Percentiles rank a stretch among this genome's conserved stretches.
Evolutionary conservation across 1,140 invertebrate genomes (phyloP).

Genomic region (Drosophila willistoni): DNA sequence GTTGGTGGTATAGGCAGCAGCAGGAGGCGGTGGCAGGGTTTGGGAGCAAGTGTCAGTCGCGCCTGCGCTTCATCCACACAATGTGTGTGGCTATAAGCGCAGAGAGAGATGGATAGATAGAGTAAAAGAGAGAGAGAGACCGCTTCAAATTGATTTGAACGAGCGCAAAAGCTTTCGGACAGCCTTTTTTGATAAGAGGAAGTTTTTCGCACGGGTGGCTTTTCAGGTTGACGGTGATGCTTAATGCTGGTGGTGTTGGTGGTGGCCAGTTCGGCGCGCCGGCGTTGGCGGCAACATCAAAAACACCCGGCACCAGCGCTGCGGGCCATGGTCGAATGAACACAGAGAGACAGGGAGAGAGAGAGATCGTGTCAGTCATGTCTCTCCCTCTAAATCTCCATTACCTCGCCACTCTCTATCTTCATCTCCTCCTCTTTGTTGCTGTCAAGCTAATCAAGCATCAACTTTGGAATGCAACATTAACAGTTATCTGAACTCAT

Average conservation of each 20-base stretch:
- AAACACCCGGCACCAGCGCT: conserved; percentile 30
- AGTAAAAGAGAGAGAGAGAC: conserved; percentile 9
- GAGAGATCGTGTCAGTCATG: conserved; percentile 34
- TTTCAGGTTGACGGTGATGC: conserved; percentile 37
- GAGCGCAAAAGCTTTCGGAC: conserved; percentile 69
- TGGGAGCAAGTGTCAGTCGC: conserved; percentile 39
- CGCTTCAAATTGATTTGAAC: conserved; percentile 78
- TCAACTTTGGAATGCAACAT: conserved; percentile 46
- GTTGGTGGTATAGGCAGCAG: not conserved
- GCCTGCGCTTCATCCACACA: conserved; percentile 40
- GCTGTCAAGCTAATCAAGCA: conserved; percentile 66
- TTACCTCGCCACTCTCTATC: not conserved
- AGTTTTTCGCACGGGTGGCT: conserved; percentile 58
- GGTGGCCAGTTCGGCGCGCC: conserved; percentile 3
- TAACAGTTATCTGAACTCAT: conserved; percentile 42
- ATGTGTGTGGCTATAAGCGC: conserved; percentile 42
- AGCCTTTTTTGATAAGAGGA: conserved; percentile 66
- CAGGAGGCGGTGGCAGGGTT: not conserved
- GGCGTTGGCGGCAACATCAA: conserved; percentile 64
- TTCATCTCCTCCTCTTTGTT: conserved; percentile 11
- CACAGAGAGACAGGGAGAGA: conserved; percentile 12
- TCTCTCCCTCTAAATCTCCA: not conserved
- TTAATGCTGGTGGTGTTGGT: not conserved
- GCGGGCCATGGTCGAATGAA: conserved; percentile 61
- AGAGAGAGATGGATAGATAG: no score